These are phyloP conservation scores for Sapajus apella DNA, from an alignment of 2,113 vertebrate genomes.

Conservation along the genomic window DNA sequence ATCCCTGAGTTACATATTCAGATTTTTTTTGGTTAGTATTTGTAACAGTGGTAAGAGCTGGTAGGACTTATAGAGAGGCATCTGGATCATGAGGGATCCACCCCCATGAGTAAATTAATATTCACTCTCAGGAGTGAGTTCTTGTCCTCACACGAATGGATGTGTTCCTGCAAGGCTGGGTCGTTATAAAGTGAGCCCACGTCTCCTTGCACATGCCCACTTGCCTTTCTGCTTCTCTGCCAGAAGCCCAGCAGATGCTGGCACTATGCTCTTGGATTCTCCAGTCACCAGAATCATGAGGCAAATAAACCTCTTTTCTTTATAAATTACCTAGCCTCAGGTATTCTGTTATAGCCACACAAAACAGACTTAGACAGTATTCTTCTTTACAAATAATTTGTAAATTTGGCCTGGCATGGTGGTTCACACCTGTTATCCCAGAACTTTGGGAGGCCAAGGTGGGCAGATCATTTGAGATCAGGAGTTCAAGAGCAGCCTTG, in stretches of 20 bases:
- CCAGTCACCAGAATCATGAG: neutral
- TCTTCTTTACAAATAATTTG: neutral
- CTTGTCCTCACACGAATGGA: neutral
- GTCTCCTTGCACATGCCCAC: neutral
- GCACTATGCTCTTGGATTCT: neutral
- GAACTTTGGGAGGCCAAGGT: no score
- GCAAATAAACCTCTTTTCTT: neutral
- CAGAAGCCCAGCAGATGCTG: neutral
- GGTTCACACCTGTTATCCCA: no score
- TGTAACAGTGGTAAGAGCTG: neutral
- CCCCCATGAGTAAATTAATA: neutral
- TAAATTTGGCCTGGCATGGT: neutral
- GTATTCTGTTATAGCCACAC: neutral
- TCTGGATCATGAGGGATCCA: neutral
- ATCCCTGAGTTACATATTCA: conserved; percentile 27
- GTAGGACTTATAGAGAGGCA: neutral
- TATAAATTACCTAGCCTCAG: neutral
- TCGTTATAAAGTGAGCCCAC: neutral
- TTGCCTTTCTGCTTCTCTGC: neutral
- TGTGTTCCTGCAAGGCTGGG: neutral
- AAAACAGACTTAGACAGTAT: neutral
- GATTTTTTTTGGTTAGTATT: neutral
- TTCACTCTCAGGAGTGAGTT: neutral
- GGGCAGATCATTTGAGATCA: no score
- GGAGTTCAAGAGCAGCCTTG: no score